Percentiles rank a stretch among this genome's conserved stretches.
Conservation (phyloP, 2,888 invertebrate genomes). For the Xanthia togata region DNA sequence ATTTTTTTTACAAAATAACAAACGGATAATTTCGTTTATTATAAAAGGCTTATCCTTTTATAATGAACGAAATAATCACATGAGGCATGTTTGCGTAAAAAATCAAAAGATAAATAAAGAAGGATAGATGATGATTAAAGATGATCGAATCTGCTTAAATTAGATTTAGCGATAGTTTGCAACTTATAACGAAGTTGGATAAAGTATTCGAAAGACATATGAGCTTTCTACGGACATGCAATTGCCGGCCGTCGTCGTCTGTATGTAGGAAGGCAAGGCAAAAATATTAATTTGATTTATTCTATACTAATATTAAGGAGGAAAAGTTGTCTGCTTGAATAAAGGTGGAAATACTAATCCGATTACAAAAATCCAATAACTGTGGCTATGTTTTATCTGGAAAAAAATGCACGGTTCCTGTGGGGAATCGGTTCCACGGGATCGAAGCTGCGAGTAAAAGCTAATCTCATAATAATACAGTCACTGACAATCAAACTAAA, state of each 20-base stretch:
- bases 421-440: background rate
- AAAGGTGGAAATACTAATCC: background rate
- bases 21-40: no score
- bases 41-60: no score
- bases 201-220: conserved; percentile 23
- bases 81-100: background rate
- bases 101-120: conserved; percentile 17
- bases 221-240: background rate
- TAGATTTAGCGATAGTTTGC: conserved; percentile 27
- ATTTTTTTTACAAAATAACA: background rate
- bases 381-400: background rate
- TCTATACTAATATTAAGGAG: background rate
- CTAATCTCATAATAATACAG: background rate
- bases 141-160: conserved; percentile 34
- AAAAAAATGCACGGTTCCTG: background rate
- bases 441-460: background rate
- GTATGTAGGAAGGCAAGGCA: background rate
- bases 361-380: background rate
- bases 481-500: background rate
- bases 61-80: conserved; percentile 1
- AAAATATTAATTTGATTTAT: no score
- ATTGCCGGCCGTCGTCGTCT: background rate
- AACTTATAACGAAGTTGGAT: conserved; percentile 52
- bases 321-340: background rate
- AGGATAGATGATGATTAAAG: conserved; percentile 20